Evolutionary conservation across 2,797 vertebrate species (phyloP).

Genomic region (Halcyon chelicuti): DNA sequence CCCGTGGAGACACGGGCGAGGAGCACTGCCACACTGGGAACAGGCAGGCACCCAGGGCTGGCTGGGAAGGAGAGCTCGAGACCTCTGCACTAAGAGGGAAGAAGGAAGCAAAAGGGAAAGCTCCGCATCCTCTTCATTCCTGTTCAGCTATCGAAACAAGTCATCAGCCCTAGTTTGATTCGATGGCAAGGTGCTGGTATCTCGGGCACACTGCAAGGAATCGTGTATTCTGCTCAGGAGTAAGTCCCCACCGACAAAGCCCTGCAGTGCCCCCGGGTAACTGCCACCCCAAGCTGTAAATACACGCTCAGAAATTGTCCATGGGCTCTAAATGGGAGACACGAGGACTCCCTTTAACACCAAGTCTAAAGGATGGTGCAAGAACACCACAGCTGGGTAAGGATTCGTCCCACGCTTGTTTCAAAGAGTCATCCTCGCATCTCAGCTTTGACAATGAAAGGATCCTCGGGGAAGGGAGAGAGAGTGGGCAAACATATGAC

Average conservation of each 20-base stretch:
- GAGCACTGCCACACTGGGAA: accelerated
- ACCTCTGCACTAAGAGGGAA: background rate
- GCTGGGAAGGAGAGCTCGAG: background rate
- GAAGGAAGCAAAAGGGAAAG: background rate
- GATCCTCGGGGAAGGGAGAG: background rate
- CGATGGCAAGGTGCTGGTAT: background rate
- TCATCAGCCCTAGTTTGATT: background rate
- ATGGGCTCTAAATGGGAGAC: background rate
- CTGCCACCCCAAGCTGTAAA: background rate
- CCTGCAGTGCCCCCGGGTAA: background rate
- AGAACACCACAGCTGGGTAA: background rate
- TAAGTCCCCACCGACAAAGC: background rate
- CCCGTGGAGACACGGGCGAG: accelerated
- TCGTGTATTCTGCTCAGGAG: background rate
- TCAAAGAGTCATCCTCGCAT: background rate
- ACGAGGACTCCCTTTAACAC: background rate
- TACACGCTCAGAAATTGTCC: background rate
- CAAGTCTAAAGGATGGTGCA: background rate
- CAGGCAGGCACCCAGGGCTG: background rate
- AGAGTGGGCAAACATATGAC: background rate
- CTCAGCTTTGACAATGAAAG: background rate
- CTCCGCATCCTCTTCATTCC: background rate
- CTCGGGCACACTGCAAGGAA: accelerated
- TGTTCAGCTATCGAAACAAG: background rate
- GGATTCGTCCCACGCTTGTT: background rate